These are phyloP conservation scores for Heliconius sara DNA, from an alignment of 2,888 invertebrate genomes.

Conservation along the genomic window DNA sequence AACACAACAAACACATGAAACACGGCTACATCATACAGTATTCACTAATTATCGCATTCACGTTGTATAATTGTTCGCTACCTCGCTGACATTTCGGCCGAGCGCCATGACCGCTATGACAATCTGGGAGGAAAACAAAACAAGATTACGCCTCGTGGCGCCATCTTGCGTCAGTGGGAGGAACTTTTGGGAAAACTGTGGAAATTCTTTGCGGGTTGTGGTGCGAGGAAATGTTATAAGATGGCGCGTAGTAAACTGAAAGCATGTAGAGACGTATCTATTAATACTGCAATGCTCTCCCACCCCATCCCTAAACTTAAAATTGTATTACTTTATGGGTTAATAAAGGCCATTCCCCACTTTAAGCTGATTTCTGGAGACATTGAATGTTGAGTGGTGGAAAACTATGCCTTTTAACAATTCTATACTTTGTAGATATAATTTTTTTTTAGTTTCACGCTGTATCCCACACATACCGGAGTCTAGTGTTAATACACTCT, in stretches of 20 bases:
- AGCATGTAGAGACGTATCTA: too few species aligned
- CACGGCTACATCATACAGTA: slow-evolving; percentile 80
- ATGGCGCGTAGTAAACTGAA: slow-evolving; percentile 32
- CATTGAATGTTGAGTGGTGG: too few species aligned
- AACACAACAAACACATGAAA: slow-evolving; percentile 69
- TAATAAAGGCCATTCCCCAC: too few species aligned
- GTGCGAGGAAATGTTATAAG: slow-evolving; percentile 35
- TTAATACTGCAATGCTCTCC: neutral
- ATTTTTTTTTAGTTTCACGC: too few species aligned
- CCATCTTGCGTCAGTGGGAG: slow-evolving; percentile 55
- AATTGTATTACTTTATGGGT: too few species aligned
- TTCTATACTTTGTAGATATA: too few species aligned
- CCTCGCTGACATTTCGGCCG: slow-evolving; percentile 76
- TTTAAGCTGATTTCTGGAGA: too few species aligned
- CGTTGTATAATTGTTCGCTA: slow-evolving; percentile 69
- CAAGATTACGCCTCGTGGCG: slow-evolving; percentile 59
- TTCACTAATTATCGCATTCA: slow-evolving; percentile 69
- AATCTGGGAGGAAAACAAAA: slow-evolving; percentile 80
- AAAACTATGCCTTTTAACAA: too few species aligned
- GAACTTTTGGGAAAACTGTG: slow-evolving; percentile 51
- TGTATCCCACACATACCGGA: too few species aligned
- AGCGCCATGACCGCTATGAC: slow-evolving; percentile 81
- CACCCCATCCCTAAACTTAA: too few species aligned
- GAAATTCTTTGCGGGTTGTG: slow-evolving; percentile 15
- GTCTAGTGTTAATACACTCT: too few species aligned